A percentile compares a stretch with the other conserved stretches of the same genome.
Evolutionary conservation across 2,888 invertebrate genomes (phyloP).

Genomic region (Athripsodes cinereus): DNA sequence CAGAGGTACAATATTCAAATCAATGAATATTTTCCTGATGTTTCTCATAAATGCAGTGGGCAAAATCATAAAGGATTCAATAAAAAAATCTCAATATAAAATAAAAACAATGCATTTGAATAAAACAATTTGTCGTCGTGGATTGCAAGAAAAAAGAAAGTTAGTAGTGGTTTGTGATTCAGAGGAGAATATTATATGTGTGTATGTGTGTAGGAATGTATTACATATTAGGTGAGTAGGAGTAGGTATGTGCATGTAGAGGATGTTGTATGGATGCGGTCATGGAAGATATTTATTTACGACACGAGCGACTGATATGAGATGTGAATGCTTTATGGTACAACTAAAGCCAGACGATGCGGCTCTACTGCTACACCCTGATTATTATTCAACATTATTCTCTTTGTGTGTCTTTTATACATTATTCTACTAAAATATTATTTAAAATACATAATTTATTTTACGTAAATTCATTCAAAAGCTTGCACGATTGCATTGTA

Average conservation of each 20-base stretch:
- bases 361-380: slow-evolving; percentile 18
- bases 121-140: slow-evolving; percentile 21
- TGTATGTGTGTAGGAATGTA: neutral
- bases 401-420: too few relatives aligned
- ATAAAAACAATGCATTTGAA: slow-evolving; percentile 16
- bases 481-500: too few relatives aligned
- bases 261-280: neutral
- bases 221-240: neutral
- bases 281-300: slow-evolving; percentile 22
- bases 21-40: too few relatives aligned
- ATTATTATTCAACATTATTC: neutral
- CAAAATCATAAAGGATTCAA: slow-evolving; percentile 6
- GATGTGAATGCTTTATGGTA: slow-evolving; percentile 20
- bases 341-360: slow-evolving; percentile 16
- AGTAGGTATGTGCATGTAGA: neutral
- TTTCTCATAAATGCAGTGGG: too few relatives aligned
- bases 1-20: too few relatives aligned
- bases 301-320: slow-evolving; percentile 24
- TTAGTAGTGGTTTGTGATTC: neutral
- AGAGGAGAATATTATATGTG: neutral
- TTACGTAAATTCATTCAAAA: too few relatives aligned
- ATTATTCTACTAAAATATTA: too few relatives aligned
- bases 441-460: too few relatives aligned
- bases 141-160: neutral
- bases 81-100: neutral